A percentile compares a stretch with the other conserved stretches of the same genome.
Evolutionary conservation across 2,797 vertebrate genomes (phyloP).

Genomic region (Capromys pilorides): DNA sequence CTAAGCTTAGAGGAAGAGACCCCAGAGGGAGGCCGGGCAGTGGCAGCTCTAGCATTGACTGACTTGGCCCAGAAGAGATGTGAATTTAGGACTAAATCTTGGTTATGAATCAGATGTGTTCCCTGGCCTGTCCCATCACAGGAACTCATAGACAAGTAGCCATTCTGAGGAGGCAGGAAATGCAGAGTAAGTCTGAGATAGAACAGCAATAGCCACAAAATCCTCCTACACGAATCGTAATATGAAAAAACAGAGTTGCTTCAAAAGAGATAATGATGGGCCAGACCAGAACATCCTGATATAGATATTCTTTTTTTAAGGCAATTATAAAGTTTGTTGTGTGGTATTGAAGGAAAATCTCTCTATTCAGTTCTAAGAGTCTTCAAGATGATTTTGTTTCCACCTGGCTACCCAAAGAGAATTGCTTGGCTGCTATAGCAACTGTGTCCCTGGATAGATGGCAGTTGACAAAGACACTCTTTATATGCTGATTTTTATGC

Average conservation of each 20-base stretch:
- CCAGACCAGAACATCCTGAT: background rate
- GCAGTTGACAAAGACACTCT: constrained; percentile 72
- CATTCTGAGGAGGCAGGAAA: background rate
- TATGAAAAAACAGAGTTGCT: background rate
- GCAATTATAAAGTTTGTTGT: constrained; percentile 63
- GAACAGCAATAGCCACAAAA: background rate
- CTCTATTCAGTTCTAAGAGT: constrained; percentile 35
- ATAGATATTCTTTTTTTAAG: constrained; percentile 27
- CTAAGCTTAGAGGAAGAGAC: background rate
- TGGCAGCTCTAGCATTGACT: background rate
- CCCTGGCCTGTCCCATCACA: background rate
- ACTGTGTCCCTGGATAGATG: constrained; percentile 67
- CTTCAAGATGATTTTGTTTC: constrained; percentile 65
- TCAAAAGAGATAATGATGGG: constrained; percentile 9
- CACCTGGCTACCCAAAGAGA: constrained; percentile 70
- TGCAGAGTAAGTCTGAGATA: background rate
- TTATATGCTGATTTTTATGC: constrained; percentile 67
- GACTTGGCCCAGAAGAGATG: background rate
- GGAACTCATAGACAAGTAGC: background rate
- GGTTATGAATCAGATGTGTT: background rate
- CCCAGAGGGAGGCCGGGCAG: background rate
- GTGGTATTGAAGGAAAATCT: constrained; percentile 58
- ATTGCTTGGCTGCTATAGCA: constrained; percentile 74
- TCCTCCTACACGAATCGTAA: background rate
- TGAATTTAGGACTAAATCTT: background rate